These are phyloP conservation scores for Pseudococcus viburni DNA, from an alignment of 2,888 invertebrate species.

Conservation along the genomic window DNA sequence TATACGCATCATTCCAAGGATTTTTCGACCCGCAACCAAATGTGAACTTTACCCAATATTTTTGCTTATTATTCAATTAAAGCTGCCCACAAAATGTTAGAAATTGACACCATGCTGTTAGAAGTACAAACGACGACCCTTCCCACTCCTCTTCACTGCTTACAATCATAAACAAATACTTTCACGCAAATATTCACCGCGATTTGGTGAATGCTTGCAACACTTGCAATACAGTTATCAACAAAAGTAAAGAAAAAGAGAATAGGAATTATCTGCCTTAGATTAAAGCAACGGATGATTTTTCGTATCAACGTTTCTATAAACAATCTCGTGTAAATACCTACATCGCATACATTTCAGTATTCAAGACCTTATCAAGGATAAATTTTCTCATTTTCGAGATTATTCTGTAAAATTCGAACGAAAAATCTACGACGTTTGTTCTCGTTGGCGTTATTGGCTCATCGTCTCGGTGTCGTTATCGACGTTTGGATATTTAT, in stretches of 20 bases:
- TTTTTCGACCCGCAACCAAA: too few relatives aligned
- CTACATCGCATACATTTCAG: background rate
- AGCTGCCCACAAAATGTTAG: too few relatives aligned
- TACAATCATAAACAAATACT: too few relatives aligned
- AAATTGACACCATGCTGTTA: too few relatives aligned
- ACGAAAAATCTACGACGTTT: slow-evolving; percentile 1
- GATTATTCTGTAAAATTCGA: background rate
- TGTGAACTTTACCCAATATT: too few relatives aligned
- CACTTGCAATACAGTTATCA: too few relatives aligned
- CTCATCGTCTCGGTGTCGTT: background rate
- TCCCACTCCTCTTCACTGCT: too few relatives aligned
- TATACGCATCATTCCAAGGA: too few relatives aligned
- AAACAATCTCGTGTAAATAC: background rate
- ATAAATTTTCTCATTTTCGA: background rate
- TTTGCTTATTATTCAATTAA: too few relatives aligned
- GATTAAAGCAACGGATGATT: background rate
- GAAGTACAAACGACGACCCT: too few relatives aligned
- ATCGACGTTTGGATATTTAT: background rate
- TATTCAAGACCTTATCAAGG: background rate
- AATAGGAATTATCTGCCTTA: background rate
- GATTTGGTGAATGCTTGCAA: too few relatives aligned
- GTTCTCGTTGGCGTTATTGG: background rate
- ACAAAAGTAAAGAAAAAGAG: background rate
- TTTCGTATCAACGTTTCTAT: background rate
- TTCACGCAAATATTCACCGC: too few relatives aligned